phyloP scores from a whole-genome alignment of 2,797 vertebrate genomes.

The Eulemur mongoz region DNA sequence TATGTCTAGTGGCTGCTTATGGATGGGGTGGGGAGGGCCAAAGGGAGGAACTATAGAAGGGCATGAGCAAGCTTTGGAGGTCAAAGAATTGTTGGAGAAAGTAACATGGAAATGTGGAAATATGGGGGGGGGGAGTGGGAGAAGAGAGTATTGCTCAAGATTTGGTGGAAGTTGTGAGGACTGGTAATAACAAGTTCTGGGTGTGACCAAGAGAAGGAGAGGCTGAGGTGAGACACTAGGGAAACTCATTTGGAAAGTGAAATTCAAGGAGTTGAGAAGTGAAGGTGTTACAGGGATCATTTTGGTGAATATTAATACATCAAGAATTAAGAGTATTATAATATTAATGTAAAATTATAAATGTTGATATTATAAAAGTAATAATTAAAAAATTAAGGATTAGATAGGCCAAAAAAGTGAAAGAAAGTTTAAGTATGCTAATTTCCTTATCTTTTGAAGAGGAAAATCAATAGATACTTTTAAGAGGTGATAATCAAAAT shows the following conservation, averaged over 20 bases:
- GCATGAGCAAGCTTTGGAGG: accelerated
- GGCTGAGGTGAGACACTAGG: not conserved
- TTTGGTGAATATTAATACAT: not conserved
- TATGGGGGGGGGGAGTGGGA: no score
- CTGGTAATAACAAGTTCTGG: not conserved
- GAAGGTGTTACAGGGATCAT: not conserved
- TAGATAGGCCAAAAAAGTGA: not conserved
- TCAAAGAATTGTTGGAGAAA: not conserved
- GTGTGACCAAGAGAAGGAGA: not conserved
- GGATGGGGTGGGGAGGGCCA: no score
- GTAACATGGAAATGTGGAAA: not conserved
- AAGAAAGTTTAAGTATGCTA: not conserved
- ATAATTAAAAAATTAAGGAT: not conserved
- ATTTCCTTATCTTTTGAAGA: not conserved
- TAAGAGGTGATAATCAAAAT: not conserved
- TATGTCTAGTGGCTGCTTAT: not conserved
- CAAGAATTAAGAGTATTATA: not conserved
- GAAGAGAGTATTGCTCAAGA: not conserved
- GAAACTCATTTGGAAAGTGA: not conserved
- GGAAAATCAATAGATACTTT: not conserved
- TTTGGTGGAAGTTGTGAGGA: not conserved
- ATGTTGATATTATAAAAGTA: not conserved
- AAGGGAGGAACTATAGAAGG: not conserved
- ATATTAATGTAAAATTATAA: not conserved
- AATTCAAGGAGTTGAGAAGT: not conserved